Base-by-base conservation (phyloP, 1,140 invertebrate genomes). In the Drosophila kepulauana region DNA sequence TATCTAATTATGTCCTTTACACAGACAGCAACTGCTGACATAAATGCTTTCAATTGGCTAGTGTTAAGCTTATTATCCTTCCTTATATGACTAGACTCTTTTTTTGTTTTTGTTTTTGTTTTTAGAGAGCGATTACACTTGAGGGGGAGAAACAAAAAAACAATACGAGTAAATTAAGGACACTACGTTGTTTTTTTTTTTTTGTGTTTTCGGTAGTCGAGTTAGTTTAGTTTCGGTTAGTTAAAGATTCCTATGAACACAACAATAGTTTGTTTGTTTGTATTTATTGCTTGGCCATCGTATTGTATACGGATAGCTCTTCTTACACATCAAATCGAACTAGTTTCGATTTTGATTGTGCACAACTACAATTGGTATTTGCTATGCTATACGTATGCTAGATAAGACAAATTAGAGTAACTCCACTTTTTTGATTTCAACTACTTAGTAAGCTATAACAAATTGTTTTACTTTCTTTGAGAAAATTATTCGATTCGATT, bases 21-120 rank as follows among this genome's bases (percentile, higher is more conserved):
- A 75, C 48, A 38, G 56, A 48, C 65, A 61, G 63, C 64, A 48
- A 75, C 41, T 68, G 72, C 67, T 64, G 66, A 58, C 62, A 66
- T 78, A 88, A 78, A 89, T 71, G 82, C 86, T 79, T 89, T 74
- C 75, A 85, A 72, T 89, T 89, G 85, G 85, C 85, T 85, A 89
- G 85, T 89, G 78, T 81, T 85, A 80, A 85, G 81, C 78, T 89
- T 86, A 71, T 79, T 76, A 51, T 72, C 72, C 52, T 46, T 80
- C 69, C 72, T 79, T 72, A 65, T 63, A 65, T 56, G 25, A n/a
- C 64, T 80, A 82, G 28, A 67, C 20, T 25, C 20, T 25, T 3
- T 25, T 20, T 25, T 25, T 20, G 20, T 20, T 20, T 20, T 20
- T 20, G 2, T 16, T 79, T 79, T 25, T 25, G 20, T n/a, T 79